Percentiles rank a stretch among this genome's conserved stretches.
phyloP scores from a whole-genome alignment of 2,113 vertebrate genomes.

The Paratilapia polleni region DNA sequence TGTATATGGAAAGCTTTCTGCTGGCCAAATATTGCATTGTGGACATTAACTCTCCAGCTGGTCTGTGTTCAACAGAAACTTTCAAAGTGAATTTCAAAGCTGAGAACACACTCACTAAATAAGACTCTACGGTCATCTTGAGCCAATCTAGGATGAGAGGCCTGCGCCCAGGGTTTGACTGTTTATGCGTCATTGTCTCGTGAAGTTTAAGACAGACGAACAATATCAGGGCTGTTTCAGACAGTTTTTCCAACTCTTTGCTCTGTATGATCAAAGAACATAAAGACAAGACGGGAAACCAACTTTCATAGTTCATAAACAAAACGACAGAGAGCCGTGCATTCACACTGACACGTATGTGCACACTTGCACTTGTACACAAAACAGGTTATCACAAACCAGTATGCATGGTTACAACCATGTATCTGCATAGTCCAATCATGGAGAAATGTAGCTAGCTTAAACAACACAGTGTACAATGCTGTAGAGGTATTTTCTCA shows the following conservation, averaged over 20 bases:
- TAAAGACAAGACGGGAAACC: too few relatives aligned
- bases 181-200: fast-evolving
- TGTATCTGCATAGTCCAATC: background rate
- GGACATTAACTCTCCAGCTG: conserved; percentile 9
- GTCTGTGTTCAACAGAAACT: background rate
- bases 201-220: background rate
- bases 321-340: too few relatives aligned
- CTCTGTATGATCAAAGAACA: too few relatives aligned
- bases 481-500: background rate
- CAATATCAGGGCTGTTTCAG: too few relatives aligned
- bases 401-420: background rate
- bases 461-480: background rate
- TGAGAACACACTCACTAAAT: background rate
- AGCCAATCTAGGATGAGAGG: background rate
- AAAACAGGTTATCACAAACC: background rate
- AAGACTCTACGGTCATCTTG: background rate
- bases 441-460: background rate
- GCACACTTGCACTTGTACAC: background rate
- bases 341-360: too few relatives aligned
- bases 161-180: background rate
- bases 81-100: background rate
- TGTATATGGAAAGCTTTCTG: background rate
- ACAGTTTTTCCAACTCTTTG: too few relatives aligned
- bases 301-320: too few relatives aligned
- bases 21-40: background rate